phyloP scores from a whole-genome alignment of 2,888 invertebrate species.

The Pimpla rufipes region DNA sequence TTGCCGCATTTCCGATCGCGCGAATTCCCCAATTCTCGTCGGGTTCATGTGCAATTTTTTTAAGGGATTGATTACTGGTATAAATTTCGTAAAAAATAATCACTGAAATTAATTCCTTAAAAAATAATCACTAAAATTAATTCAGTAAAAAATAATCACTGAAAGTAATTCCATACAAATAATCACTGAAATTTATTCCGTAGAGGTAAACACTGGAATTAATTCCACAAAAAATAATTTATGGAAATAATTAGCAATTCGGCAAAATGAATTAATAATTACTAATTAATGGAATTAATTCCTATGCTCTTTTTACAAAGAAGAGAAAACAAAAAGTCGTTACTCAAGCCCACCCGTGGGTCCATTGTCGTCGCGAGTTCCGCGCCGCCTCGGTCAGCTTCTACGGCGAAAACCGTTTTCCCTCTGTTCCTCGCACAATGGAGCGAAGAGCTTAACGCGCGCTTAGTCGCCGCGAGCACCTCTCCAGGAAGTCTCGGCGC shows the following conservation, averaged over 20 bases:
- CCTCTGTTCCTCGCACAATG: conserved; percentile 7
- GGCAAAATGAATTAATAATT: too few species aligned
- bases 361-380: neutral
- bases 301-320: too few species aligned
- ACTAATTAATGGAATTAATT: too few species aligned
- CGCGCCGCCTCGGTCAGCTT: neutral
- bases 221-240: too few species aligned
- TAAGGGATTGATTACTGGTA: conserved; percentile 12
- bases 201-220: too few species aligned
- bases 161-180: too few species aligned
- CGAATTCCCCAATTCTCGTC: conserved; percentile 28
- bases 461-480: neutral
- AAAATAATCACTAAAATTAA: too few species aligned
- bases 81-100: too few species aligned
- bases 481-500: conserved; percentile 29
- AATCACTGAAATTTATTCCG: too few species aligned
- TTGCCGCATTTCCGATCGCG: conserved; percentile 28
- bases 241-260: too few species aligned
- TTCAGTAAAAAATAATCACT: too few species aligned
- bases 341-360: neutral
- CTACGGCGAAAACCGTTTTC: neutral
- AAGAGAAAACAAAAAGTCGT: neutral
- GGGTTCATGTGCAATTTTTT: conserved; percentile 9
- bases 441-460: neutral
- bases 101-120: too few species aligned